Percentiles rank a stretch among this genome's conserved stretches.
Conservation (phyloP, 1,140 invertebrate genomes). For the Eriocheir sinensis region DNA sequence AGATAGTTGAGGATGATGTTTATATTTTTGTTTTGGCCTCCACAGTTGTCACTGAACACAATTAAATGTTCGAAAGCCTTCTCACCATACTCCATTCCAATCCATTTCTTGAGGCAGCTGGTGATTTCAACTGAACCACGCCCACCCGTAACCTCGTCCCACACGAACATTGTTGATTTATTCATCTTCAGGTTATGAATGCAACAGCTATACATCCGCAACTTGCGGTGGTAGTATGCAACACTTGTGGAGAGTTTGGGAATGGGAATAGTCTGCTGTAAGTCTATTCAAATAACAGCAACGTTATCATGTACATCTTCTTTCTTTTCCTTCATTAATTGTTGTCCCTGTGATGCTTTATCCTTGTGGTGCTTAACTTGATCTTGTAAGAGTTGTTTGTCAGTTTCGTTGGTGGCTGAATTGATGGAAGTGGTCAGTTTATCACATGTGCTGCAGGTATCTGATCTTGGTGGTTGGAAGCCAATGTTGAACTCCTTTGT, state of each 20-base stretch:
- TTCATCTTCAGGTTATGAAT: no score
- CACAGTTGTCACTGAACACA: neutral
- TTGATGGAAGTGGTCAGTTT: conserved; percentile 46
- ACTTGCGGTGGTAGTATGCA: neutral
- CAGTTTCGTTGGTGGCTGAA: conserved; percentile 12
- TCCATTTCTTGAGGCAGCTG: neutral
- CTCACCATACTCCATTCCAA: neutral
- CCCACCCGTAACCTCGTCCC: neutral
- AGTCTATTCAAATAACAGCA: conserved; percentile 24
- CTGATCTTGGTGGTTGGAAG: neutral
- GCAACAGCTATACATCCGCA: neutral
- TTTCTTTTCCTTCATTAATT: neutral
- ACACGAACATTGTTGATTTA: neutral
- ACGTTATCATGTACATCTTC: conserved; percentile 17
- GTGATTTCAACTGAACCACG: neutral
- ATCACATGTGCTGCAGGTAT: conserved; percentile 42
- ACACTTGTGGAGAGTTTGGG: conserved; percentile 17
- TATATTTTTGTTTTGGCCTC: neutral
- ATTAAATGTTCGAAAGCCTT: neutral
- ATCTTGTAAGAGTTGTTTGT: neutral
- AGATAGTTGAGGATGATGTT: neutral
- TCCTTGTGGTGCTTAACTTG: neutral
- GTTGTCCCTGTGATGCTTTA: neutral
- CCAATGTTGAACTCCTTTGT: conserved; percentile 1
- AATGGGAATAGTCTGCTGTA: conserved; percentile 35